These are phyloP conservation scores for Andrena flavipes DNA, from an alignment of 2,888 invertebrate species.

Conservation along the genomic window DNA sequence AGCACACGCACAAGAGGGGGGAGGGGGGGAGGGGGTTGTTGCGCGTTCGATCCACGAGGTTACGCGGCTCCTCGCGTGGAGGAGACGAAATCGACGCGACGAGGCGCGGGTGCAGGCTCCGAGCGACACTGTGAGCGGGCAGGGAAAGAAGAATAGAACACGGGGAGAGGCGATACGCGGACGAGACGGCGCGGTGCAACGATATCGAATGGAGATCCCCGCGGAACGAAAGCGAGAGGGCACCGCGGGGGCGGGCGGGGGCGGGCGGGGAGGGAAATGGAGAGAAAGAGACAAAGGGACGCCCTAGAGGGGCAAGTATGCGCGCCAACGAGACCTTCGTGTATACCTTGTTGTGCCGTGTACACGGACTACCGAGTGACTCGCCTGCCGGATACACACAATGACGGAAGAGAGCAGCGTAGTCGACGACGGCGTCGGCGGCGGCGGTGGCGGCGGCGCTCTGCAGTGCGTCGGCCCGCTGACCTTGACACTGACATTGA, in stretches of 20 bases:
- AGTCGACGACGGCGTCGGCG: constrained; percentile 29
- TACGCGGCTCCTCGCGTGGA: constrained; percentile 17
- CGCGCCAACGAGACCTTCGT: constrained; percentile 55
- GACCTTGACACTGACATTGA: constrained; percentile 85
- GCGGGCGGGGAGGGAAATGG: constrained; percentile 3
- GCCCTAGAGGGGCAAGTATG: constrained; percentile 57
- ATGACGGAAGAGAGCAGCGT: constrained; percentile 55
- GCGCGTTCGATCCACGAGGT: constrained; percentile 7
- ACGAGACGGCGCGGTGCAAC: constrained; percentile 69
- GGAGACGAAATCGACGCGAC: constrained; percentile 33
- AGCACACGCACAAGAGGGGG: background rate
- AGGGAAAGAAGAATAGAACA: constrained; percentile 42
- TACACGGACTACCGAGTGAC: constrained; percentile 56
- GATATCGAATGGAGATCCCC: constrained; percentile 69
- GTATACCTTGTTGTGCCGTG: constrained; percentile 45
- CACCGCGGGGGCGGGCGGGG: background rate
- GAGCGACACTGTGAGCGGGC: constrained; percentile 28
- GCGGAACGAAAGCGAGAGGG: constrained; percentile 56
- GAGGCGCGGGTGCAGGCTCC: constrained; percentile 26
- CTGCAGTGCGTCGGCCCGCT: constrained; percentile 82
- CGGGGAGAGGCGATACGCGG: constrained; percentile 51
- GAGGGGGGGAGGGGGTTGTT: no score
- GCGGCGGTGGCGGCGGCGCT: constrained; percentile 53
- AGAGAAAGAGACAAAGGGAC: constrained; percentile 38
- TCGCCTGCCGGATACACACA: constrained; percentile 60